Conservation (phyloP, 2,797 vertebrate species). For the Acrocephalus scirpaceus region DNA sequence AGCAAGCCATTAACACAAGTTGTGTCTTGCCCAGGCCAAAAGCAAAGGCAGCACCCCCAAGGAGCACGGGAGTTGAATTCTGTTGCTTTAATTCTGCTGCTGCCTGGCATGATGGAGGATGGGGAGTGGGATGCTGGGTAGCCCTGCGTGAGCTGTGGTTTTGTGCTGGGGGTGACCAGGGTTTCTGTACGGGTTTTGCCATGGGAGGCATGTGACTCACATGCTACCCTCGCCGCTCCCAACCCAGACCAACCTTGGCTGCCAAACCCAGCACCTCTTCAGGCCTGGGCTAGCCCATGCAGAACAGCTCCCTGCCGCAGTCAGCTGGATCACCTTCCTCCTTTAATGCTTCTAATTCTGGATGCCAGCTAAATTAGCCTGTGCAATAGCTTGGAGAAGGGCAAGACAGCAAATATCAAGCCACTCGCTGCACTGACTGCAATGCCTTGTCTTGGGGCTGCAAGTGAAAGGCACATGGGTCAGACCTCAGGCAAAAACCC, state of each 20-base stretch:
- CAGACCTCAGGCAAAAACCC: background rate
- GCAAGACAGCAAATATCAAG: background rate
- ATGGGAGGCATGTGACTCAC: background rate
- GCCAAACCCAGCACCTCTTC: background rate
- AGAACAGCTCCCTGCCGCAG: background rate
- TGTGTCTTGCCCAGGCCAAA: background rate
- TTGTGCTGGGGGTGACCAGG: background rate
- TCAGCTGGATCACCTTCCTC: background rate
- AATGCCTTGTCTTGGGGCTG: background rate
- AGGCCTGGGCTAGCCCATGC: background rate
- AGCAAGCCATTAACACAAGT: background rate
- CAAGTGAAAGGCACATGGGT: background rate
- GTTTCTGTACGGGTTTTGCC: background rate
- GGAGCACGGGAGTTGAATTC: background rate
- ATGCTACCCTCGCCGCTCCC: accelerated
- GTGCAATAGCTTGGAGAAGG: background rate
- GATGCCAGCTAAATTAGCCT: background rate
- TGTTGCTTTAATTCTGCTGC: background rate
- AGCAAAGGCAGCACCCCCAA: background rate
- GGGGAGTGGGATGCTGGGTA: background rate
- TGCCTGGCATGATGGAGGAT: accelerated
- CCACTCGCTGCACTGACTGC: accelerated
- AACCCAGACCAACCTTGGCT: background rate
- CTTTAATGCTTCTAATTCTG: background rate
- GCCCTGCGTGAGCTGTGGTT: background rate